These are phyloP conservation scores for Proales similis DNA, from an alignment of 1,140 invertebrate species.

Conservation along the genomic window DNA sequence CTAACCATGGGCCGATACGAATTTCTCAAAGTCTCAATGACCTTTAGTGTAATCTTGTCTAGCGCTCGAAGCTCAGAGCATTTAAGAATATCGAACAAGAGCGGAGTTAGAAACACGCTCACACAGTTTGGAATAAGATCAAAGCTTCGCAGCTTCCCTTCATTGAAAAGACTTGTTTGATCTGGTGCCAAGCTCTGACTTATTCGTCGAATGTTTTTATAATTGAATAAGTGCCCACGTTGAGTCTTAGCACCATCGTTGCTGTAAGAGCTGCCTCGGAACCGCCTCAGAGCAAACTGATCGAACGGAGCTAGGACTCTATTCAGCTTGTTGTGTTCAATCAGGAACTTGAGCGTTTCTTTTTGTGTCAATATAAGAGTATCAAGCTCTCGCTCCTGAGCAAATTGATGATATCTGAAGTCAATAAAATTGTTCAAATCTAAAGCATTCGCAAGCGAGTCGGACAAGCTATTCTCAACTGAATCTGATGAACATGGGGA, in stretches of 20 bases:
- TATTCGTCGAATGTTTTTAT: slow-evolving; percentile 1
- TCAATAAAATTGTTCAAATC: too few relatives aligned
- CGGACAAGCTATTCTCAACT: too few relatives aligned
- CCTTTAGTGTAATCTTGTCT: slow-evolving; percentile 3
- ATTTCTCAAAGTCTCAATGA: slow-evolving; percentile 2
- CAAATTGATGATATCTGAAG: too few relatives aligned
- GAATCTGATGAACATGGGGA: too few relatives aligned
- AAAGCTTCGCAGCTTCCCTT: neutral
- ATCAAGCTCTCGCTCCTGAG: too few relatives aligned
- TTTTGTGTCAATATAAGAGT: slow-evolving; percentile 8
- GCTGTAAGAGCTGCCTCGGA: neutral
- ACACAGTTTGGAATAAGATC: slow-evolving; percentile 3
- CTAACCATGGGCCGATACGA: neutral
- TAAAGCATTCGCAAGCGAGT: too few relatives aligned
- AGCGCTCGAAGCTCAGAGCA: slow-evolving; percentile 6
- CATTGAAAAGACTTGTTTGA: slow-evolving; percentile 12
- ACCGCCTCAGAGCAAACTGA: slow-evolving; percentile 7
- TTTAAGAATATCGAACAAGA: slow-evolving; percentile 32
- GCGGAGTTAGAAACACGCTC: slow-evolving; percentile 19
- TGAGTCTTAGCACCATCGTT: neutral
- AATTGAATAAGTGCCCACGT: slow-evolving; percentile 15
- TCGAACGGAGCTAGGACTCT: slow-evolving; percentile 26
- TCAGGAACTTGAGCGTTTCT: slow-evolving; percentile 28
- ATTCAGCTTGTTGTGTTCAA: slow-evolving; percentile 20
- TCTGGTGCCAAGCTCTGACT: slow-evolving; percentile 3